These are phyloP conservation scores for Euplagia quadripunctaria DNA, from an alignment of 2,888 invertebrate genomes.

Conservation along the genomic window DNA sequence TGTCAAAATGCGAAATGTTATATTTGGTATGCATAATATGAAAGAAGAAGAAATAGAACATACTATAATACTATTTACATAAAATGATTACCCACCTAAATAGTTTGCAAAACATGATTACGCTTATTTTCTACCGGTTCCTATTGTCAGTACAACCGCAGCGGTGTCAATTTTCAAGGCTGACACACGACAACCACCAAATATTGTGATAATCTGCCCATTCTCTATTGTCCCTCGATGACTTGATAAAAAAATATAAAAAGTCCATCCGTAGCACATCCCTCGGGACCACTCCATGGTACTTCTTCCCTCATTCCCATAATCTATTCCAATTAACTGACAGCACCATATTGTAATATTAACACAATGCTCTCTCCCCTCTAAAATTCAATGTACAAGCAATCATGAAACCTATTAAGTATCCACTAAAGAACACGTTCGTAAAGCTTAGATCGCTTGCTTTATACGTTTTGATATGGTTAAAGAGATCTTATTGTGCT, in stretches of 20 bases:
- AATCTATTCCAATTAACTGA: conserved; percentile 88
- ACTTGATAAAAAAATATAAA: conserved; percentile 84
- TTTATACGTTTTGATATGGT: conserved; percentile 62
- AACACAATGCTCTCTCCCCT: conserved; percentile 81
- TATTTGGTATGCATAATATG: too few relatives aligned
- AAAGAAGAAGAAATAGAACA: too few relatives aligned
- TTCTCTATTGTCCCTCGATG: conserved; percentile 81
- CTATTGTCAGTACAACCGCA: conserved; percentile 60
- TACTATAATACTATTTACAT: background rate
- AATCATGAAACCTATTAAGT: conserved; percentile 46
- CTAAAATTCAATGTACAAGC: conserved; percentile 51
- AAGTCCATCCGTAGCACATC: conserved; percentile 67
- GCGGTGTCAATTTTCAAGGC: conserved; percentile 72
- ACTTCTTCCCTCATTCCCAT: conserved; percentile 84
- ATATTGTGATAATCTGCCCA: conserved; percentile 85
- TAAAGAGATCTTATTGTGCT: conserved; percentile 71
- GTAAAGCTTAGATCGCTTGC: conserved; percentile 23
- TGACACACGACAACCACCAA: conserved; percentile 79
- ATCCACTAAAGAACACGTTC: conserved; percentile 36
- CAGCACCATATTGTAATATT: conserved; percentile 86
- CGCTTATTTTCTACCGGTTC: conserved; percentile 51
- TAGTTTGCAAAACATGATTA: conserved; percentile 62
- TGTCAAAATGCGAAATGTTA: too few relatives aligned
- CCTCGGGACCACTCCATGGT: conserved; percentile 75
- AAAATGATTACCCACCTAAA: conserved; percentile 54